A percentile compares a stretch with the other conserved stretches of the same genome.
phyloP scores from a whole-genome alignment of 64 coral and sea anemone species.

The Trachythela sp. region DNA sequence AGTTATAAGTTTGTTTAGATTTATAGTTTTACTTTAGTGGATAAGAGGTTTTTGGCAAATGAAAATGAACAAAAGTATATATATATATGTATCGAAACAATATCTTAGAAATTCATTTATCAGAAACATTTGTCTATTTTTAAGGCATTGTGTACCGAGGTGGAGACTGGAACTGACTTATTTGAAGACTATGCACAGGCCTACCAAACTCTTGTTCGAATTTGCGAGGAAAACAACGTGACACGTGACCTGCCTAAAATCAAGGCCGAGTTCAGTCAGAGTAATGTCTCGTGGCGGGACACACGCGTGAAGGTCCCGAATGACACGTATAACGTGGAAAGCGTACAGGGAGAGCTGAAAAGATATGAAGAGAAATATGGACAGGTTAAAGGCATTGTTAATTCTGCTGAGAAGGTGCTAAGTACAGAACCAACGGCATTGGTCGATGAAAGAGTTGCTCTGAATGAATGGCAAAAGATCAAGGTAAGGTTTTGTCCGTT shows the following conservation, averaged over 20 bases:
- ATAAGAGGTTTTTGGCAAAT: no score
- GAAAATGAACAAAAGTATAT: no score
- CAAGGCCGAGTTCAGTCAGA: neutral
- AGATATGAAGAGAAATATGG: neutral
- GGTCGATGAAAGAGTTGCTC: neutral
- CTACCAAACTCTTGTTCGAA: conserved; percentile 9
- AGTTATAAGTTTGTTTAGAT: no score
- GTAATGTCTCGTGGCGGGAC: conserved; percentile 9
- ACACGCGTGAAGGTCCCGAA: conserved; percentile 30
- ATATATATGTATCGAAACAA: no score
- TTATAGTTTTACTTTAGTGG: no score
- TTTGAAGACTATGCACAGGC: conserved; percentile 14
- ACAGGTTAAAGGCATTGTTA: neutral
- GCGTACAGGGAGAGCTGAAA: neutral
- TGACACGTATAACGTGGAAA: neutral
- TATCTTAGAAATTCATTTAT: no score
- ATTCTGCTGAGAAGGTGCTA: neutral
- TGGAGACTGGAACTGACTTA: neutral
- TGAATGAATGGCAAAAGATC: conserved; percentile 6
- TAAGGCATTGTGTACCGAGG: neutral
- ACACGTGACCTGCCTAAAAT: neutral
- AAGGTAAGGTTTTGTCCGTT: neutral
- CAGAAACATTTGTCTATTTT: neutral
- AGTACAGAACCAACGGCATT: neutral
- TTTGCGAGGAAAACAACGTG: neutral